phyloP scores from a whole-genome alignment of 2,113 vertebrate species.

The Bujurquina vittata region DNA sequence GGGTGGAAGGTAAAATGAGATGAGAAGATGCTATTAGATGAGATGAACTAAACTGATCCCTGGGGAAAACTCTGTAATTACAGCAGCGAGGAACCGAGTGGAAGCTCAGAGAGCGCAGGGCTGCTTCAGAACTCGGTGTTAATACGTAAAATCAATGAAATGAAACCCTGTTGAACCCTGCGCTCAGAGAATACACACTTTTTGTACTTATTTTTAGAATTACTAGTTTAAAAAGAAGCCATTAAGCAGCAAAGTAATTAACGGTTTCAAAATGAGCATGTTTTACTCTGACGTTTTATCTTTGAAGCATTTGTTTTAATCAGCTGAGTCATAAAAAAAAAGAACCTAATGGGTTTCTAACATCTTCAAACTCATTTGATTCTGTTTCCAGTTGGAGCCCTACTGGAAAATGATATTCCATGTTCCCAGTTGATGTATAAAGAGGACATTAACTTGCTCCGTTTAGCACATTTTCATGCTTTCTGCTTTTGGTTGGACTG shows the following conservation, averaged over 20 bases:
- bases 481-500: background rate
- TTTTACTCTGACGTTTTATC: background rate
- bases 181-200: too few relatives aligned
- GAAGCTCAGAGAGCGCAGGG: background rate
- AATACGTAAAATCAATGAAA: background rate
- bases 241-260: background rate
- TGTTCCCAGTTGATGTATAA: background rate
- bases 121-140: background rate
- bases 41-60: conserved; percentile 41
- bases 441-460: background rate
- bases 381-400: background rate
- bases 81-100: background rate
- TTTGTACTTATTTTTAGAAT: background rate
- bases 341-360: background rate
- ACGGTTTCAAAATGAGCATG: background rate
- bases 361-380: background rate
- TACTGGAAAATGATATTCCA: background rate
- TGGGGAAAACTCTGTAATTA: background rate
- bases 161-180: too few relatives aligned
- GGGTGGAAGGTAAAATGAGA: background rate
- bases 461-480: background rate
- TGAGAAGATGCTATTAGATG: background rate
- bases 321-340: background rate
- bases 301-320: background rate
- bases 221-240: background rate